These are phyloP conservation scores for Xanthia icteritia DNA, from an alignment of 2,888 invertebrate species.

Conservation along the genomic window DNA sequence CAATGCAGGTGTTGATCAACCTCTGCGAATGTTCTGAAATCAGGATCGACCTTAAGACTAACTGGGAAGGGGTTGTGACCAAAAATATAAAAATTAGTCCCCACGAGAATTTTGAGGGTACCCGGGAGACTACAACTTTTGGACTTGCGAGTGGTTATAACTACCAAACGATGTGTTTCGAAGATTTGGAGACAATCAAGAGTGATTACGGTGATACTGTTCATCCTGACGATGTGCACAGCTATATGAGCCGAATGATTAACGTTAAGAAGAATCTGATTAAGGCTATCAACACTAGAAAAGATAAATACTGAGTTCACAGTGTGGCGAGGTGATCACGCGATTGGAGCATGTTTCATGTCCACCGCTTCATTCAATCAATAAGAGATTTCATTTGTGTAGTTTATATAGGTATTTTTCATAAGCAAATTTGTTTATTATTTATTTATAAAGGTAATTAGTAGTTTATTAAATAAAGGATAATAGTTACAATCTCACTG, in stretches of 20 bases:
- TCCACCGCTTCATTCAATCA: neutral
- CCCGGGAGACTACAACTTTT: conserved; percentile 76
- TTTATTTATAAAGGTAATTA: no score
- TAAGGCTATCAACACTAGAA: conserved; percentile 70
- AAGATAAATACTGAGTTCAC: conserved; percentile 16
- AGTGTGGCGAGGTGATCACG: neutral
- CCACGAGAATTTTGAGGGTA: conserved; percentile 84
- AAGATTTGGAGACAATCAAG: conserved; percentile 79
- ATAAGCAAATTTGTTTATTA: neutral
- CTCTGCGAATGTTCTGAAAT: conserved; percentile 85
- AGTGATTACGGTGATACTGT: conserved; percentile 80
- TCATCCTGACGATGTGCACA: conserved; percentile 79
- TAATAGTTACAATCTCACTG: neutral
- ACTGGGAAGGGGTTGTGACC: conserved; percentile 74
- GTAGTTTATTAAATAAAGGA: conserved; percentile 1
- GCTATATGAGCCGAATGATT: conserved; percentile 75
- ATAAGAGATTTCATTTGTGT: neutral
- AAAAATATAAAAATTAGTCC: conserved; percentile 73
- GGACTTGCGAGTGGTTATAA: conserved; percentile 81
- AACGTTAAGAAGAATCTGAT: conserved; percentile 77
- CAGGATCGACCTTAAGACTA: conserved; percentile 75
- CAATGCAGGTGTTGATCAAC: conserved; percentile 84
- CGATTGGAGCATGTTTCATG: neutral
- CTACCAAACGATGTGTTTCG: conserved; percentile 83
- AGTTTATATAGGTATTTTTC: conserved; percentile 7